These are phyloP conservation scores for Characodon lateralis DNA, from an alignment of 2,797 vertebrate genomes.

Conservation along the genomic window DNA sequence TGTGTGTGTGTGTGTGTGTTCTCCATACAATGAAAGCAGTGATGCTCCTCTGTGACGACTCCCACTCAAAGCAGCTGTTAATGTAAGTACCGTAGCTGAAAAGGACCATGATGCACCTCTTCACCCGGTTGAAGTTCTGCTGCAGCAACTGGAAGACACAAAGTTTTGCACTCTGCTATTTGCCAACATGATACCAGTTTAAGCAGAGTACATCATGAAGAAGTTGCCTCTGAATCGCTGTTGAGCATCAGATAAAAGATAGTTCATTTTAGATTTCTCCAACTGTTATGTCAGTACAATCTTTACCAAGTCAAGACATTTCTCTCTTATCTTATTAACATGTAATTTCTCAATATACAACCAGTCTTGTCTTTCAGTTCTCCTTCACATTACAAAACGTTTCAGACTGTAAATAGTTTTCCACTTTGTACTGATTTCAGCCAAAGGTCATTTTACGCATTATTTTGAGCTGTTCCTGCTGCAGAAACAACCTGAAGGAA, in stretches of 20 bases:
- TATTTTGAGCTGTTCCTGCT: too few species aligned
- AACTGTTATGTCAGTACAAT: background rate
- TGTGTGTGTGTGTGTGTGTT: constrained; percentile 1
- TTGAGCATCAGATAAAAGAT: too few species aligned
- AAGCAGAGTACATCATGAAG: too few species aligned
- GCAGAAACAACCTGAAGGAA: too few species aligned
- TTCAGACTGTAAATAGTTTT: too few species aligned
- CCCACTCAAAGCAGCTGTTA: constrained; percentile 94
- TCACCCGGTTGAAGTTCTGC: constrained; percentile 89
- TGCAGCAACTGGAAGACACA: constrained; percentile 81
- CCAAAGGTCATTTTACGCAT: too few species aligned
- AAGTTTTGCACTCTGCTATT: background rate
- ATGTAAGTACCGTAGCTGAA: constrained; percentile 85
- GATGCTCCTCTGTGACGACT: constrained; percentile 89
- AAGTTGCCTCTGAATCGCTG: background rate
- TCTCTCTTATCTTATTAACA: background rate
- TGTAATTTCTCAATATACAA: too few species aligned
- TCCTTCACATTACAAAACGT: too few species aligned
- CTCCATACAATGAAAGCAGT: constrained; percentile 88
- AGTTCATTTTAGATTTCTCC: too few species aligned
- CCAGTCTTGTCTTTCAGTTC: too few species aligned
- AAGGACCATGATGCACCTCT: constrained; percentile 87
- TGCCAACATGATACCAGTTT: background rate
- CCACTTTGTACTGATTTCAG: too few species aligned
- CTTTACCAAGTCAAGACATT: background rate